Base-by-base conservation (phyloP, 2,888 invertebrate genomes). In the Melipona beecheii region DNA sequence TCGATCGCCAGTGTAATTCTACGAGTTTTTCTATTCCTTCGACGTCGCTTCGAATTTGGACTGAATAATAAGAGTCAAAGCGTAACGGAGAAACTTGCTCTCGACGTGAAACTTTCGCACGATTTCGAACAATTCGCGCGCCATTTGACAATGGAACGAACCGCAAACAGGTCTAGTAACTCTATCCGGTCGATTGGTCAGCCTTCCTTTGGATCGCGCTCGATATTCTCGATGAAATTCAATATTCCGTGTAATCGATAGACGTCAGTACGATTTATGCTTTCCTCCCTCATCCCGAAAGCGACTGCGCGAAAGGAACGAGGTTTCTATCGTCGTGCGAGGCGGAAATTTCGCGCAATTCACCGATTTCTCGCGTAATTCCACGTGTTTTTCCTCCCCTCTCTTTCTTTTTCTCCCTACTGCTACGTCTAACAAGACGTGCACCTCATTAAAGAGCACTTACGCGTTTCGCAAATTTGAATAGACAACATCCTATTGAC, bases 81-180 rank as follows among this genome's bases (percentile, higher is more conserved):
- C 24, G 52, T 15, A 56, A 31, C 56, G n/a, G 19, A 58, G 19
- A 54, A 54, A n/a, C n/a, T 50, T 19, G 49, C 43, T 43, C 17
- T 17, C 27, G 52, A 17, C 15, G 4, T 58, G 11, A 50, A 73
- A 69, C 24, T 21, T 43, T 56, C 36, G 43, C 69, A 56, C 52
- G 19, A 58, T 64, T 70, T 65, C 69, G 17, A 78, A 36, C 27
- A 43, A 62, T 69, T 81, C 62, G 71, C n/a, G 62, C 54, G 69
- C 50, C 60, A 54, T 74, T 78, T 74, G 66, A 77, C 78, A 75
- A 78, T 69, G 49, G 62, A 62, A 62, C 27, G 69, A 19, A 65
- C 24, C 69, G 60, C 62, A 54, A 83, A 84, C 84, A 79, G 84
- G 81, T 84, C 80, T 71, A 81, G 88, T 86, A 87, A 87, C 84